Evolutionary conservation across 2,797 vertebrate species (phyloP), one percentile per base, ranked within the genome.

Genomic region (Hoplostethus mediterraneus): DNA sequence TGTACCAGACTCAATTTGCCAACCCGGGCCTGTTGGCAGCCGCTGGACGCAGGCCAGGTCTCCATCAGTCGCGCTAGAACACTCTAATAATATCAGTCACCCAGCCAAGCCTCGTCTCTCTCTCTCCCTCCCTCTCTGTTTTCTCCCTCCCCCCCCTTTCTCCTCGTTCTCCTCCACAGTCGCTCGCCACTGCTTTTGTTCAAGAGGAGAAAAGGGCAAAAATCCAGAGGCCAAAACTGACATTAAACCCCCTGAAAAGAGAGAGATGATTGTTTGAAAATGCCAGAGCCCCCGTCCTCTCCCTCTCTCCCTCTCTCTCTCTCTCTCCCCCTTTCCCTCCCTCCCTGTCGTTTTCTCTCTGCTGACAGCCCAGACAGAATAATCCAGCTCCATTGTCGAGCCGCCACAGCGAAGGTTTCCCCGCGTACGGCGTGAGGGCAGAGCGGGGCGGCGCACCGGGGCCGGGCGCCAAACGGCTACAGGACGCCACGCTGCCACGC

Each of bases 351-450:
- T 84, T 86, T 88, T 89, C 81, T 87, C 82, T 87, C 77, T 84
- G 86, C 85, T 84, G 91, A 92, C 90, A 90, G 87, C 83, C 78
- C 85, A 87, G 87, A 91, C 87, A 90, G 86, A 89, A 90, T 91
- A 91, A 91, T 91, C 89, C 87, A 80, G 79, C 77, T 81, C 78
- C 45, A 75, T 85, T 84, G 89, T 90, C 75, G 79, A 86, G 68
- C 49, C 16, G 63, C 79, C 67, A 74, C 82, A 64, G 86, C 82
- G 70, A 86, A 83, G 82, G 77, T 87, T 88, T 90, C 87, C 86
- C 86, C 86, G 84, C 81, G 75, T 87, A 87, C 16, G 80, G 81
- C 8, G 67, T n/a, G 7, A 82, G 79, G 83, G 85, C 81, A 83
- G 49, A 84, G 81, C 68, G 0, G 59, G 76, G 67, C 21, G 6